These are phyloP conservation scores for Sardina pilchardus DNA, from an alignment of 2,113 vertebrate species.

Conservation along the genomic window DNA sequence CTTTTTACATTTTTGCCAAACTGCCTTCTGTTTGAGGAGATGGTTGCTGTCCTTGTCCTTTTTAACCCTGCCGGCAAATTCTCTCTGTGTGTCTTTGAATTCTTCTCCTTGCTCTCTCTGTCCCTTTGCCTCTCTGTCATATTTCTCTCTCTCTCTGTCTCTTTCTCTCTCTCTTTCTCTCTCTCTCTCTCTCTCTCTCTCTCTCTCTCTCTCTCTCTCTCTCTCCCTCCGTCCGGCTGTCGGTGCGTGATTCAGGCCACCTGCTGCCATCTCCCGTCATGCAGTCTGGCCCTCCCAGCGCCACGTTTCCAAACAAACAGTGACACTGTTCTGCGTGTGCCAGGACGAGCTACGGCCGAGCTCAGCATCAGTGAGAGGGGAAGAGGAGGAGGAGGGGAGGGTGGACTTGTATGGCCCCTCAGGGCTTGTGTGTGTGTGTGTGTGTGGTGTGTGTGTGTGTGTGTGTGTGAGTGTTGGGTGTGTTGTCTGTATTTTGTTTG, in stretches of 20 bases:
- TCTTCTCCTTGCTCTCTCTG: neutral
- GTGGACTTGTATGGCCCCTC: neutral
- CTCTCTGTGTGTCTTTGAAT: neutral
- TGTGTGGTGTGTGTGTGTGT: too few species aligned
- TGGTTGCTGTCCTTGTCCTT: neutral
- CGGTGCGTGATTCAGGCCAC: conserved; percentile 25
- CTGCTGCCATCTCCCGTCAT: conserved; percentile 37
- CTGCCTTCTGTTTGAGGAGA: neutral
- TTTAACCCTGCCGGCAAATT: neutral
- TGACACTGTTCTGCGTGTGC: neutral
- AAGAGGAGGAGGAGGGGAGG: neutral
- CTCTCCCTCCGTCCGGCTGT: conserved; percentile 32
- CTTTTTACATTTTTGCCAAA: conserved; percentile 15
- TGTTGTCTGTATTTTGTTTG: too few species aligned
- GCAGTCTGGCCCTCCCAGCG: conserved; percentile 16
- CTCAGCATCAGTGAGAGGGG: neutral
- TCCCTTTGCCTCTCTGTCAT: conserved; percentile 27
- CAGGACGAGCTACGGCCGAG: neutral
- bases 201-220: neutral
- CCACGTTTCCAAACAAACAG: conserved; percentile 20
- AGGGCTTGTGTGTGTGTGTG: neutral
- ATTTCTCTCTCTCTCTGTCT: conserved; percentile 3
- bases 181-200: neutral
- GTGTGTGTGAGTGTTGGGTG: neutral
- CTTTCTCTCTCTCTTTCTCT: neutral